Percentiles rank a stretch among this genome's conserved stretches.
Evolutionary conservation across 1,140 invertebrate genomes (phyloP).

Genomic region (Lamellibrachia luymesi): DNA sequence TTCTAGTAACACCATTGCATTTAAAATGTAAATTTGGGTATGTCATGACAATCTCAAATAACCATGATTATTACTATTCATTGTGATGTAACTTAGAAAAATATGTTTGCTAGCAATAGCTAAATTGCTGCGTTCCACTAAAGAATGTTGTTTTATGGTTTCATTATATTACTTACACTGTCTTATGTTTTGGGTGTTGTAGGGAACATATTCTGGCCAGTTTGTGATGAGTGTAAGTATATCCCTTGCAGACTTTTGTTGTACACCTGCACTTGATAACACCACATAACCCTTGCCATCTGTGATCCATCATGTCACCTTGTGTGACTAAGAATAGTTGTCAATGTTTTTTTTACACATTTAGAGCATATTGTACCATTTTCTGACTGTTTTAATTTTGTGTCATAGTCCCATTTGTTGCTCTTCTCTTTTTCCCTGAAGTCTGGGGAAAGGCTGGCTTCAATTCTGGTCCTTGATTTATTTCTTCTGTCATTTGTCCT

Average conservation of each 20-base stretch:
- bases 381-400: no score
- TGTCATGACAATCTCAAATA: background rate
- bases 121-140: background rate
- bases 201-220: constrained; percentile 63
- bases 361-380: no score
- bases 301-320: background rate
- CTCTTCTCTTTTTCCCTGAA: background rate
- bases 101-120: background rate
- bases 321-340: no score
- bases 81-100: background rate
- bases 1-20: background rate
- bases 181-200: background rate
- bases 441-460: no score
- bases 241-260: background rate
- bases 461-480: no score
- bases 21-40: background rate
- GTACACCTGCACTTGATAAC: no score
- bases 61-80: no score
- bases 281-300: no score
- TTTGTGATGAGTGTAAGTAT: constrained; percentile 63
- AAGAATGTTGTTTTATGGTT: background rate
- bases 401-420: background rate
- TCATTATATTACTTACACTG: background rate
- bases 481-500: no score
- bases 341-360: no score